phyloP scores from a whole-genome alignment of 2,113 vertebrate species.

The Psammodynastes pulverulentus region DNA sequence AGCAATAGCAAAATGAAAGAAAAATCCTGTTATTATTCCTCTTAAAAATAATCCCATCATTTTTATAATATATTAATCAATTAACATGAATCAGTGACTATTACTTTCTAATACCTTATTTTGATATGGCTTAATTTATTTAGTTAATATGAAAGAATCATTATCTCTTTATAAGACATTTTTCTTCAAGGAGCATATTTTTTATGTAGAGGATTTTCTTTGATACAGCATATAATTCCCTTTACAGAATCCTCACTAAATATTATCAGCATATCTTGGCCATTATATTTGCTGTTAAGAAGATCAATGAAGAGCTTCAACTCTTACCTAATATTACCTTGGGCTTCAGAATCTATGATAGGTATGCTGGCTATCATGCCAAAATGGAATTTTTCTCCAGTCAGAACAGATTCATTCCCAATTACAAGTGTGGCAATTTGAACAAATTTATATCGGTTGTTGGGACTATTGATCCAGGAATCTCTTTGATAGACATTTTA shows the following conservation, averaged over 20 bases:
- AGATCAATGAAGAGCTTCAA: neutral
- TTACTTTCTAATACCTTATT: neutral
- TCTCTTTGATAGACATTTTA: neutral
- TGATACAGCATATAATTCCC: neutral
- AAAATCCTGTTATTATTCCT: neutral
- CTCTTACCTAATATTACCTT: neutral
- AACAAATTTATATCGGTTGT: neutral
- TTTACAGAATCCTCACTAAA: neutral
- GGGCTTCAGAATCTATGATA: neutral
- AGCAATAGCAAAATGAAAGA: neutral
- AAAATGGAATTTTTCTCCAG: neutral
- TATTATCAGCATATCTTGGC: neutral
- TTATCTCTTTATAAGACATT: neutral
- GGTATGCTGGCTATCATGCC: neutral
- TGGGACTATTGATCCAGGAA: neutral
- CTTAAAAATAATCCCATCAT: neutral
- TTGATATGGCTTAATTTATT: neutral
- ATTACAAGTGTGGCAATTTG: neutral
- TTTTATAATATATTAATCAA: neutral
- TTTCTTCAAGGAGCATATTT: neutral
- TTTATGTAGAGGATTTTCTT: neutral
- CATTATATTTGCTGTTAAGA: neutral
- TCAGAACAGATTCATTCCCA: neutral
- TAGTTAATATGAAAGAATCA: neutral
- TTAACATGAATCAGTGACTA: neutral